Conservation (phyloP, 2,888 invertebrate genomes). For the Agriotes lineatus region DNA sequence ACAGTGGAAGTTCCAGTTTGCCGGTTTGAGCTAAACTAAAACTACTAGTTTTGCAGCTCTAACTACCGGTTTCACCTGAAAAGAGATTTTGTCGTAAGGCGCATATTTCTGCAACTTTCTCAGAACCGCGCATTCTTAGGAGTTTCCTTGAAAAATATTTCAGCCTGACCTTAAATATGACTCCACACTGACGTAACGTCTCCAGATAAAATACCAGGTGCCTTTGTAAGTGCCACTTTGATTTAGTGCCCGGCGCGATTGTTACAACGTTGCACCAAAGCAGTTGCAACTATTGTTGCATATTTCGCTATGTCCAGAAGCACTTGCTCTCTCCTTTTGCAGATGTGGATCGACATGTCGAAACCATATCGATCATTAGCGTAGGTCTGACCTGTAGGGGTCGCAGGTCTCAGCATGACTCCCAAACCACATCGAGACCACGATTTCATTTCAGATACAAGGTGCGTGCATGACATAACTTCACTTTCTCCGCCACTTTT, state of each 20-base stretch:
- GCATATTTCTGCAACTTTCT: too few relatives aligned
- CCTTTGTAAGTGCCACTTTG: not conserved
- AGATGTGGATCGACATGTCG: conserved; percentile 2
- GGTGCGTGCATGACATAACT: conserved; percentile 12
- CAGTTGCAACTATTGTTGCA: too few relatives aligned
- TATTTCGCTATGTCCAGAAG: not conserved
- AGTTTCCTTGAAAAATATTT: too few relatives aligned
- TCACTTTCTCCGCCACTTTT: conserved; percentile 19
- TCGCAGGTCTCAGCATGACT: conserved; percentile 11
- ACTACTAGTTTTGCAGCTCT: too few relatives aligned
- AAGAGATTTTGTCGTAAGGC: too few relatives aligned
- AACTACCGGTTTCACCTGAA: too few relatives aligned
- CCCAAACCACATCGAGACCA: not conserved
- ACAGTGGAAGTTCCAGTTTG: too few relatives aligned
- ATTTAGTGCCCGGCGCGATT: too few relatives aligned
- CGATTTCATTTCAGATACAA: conserved; percentile 7
- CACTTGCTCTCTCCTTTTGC: not conserved
- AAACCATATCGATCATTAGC: not conserved
- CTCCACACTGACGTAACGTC: not conserved
- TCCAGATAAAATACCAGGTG: not conserved
- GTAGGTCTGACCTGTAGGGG: not conserved
- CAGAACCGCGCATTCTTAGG: not conserved
- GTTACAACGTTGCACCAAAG: too few relatives aligned
- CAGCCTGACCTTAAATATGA: too few relatives aligned
- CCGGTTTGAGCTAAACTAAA: too few relatives aligned